Conservation (phyloP, 1,140 invertebrate genomes). For the Drosophila arawakana region DNA sequence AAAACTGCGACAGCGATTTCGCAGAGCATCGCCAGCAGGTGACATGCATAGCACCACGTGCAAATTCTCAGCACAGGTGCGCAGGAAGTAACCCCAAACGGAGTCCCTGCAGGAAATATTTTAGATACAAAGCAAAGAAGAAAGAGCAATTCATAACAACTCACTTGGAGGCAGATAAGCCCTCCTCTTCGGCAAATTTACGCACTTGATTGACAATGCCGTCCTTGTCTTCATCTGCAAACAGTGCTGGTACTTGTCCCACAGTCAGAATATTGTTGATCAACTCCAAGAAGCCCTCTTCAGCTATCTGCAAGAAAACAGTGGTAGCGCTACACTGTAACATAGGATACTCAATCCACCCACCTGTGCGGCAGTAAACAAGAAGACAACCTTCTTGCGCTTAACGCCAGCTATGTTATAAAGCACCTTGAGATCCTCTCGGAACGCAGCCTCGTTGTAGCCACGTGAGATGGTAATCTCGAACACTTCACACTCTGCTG, state of each 20-base stretch:
- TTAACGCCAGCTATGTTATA: slow-evolving; percentile 91
- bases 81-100: slow-evolving; percentile 94
- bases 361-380: slow-evolving; percentile 93
- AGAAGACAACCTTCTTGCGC: slow-evolving; percentile 91
- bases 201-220: slow-evolving; percentile 88
- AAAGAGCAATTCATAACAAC: slow-evolving; percentile 14
- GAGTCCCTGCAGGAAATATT: slow-evolving; percentile 86
- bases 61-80: slow-evolving; percentile 91
- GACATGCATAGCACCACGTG: slow-evolving; percentile 96
- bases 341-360: slow-evolving; percentile 87
- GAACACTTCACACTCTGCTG: slow-evolving; percentile 91
- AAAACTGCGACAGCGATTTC: slow-evolving; percentile 94
- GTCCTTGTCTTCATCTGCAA: slow-evolving; percentile 94
- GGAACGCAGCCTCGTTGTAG: slow-evolving; percentile 92
- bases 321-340: slow-evolving; percentile 19
- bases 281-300: slow-evolving; percentile 93
- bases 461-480: slow-evolving; percentile 92
- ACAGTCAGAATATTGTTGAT: slow-evolving; percentile 96
- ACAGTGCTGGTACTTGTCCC: slow-evolving; percentile 93
- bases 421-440: slow-evolving; percentile 93
- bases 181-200: slow-evolving; percentile 88
- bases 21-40: slow-evolving; percentile 91
- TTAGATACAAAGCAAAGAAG: background rate
- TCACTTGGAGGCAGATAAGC: slow-evolving; percentile 89
- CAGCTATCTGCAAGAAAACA: slow-evolving; percentile 85